Conservation (phyloP, 2,888 invertebrate species). For the Philereme vetulata region DNA sequence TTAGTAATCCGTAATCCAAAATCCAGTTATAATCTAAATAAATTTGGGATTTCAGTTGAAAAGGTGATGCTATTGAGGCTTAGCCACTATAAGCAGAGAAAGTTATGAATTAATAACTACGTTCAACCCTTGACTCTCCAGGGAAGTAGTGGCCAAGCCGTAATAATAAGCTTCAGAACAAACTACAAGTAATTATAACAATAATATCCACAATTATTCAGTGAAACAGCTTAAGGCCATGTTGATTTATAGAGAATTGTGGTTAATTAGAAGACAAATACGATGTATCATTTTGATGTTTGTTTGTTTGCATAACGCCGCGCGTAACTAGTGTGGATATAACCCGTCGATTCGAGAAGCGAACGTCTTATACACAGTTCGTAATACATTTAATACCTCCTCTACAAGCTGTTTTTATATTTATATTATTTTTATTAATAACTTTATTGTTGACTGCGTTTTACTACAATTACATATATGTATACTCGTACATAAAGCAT, state of each 20-base stretch:
- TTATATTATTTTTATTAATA: too few species aligned
- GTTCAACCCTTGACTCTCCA: conserved; percentile 62
- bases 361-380: neutral
- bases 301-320: conserved; percentile 19
- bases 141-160: conserved; percentile 65
- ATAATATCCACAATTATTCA: conserved; percentile 71
- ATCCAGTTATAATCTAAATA: conserved; percentile 34
- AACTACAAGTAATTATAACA: conserved; percentile 78
- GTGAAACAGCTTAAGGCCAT: conserved; percentile 70
- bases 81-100: conserved; percentile 59
- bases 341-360: conserved; percentile 1
- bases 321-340: conserved; percentile 1
- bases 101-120: conserved; percentile 73
- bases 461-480: too few species aligned
- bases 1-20: conserved; percentile 4
- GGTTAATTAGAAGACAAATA: conserved; percentile 61
- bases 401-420: too few species aligned
- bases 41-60: conserved; percentile 46
- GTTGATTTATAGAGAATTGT: conserved; percentile 62
- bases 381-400: neutral
- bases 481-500: too few species aligned
- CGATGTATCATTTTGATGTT: conserved; percentile 25
- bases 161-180: conserved; percentile 76
- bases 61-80: conserved; percentile 60
- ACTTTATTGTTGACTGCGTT: too few species aligned